phyloP scores from a whole-genome alignment of 2,888 invertebrate species.

The Steinernema scapterisci region DNA sequence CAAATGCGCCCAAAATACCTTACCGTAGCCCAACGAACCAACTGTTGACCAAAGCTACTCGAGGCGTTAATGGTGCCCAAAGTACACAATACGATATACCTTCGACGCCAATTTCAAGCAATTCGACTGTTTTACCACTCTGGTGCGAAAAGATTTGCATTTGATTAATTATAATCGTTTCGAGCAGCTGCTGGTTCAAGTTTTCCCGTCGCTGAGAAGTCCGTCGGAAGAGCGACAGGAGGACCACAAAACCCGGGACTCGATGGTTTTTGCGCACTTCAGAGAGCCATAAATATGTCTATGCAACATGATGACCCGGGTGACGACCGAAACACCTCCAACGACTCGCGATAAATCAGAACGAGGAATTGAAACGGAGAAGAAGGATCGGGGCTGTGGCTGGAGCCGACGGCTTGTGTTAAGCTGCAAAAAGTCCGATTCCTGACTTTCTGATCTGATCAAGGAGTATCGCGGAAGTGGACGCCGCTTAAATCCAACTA shows the following conservation, averaged over 20 bases:
- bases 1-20: neutral
- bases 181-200: conserved; percentile 3
- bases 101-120: neutral
- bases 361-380: neutral
- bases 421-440: neutral
- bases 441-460: neutral
- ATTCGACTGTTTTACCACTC: conserved; percentile 9
- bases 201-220: neutral
- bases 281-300: neutral
- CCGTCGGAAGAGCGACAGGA: too few relatives aligned
- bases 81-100: conserved; percentile 22
- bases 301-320: neutral
- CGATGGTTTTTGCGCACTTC: neutral
- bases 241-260: too few relatives aligned
- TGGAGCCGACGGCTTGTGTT: neutral
- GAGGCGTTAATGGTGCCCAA: neutral
- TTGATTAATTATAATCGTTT: conserved; percentile 24
- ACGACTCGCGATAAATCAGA: conserved; percentile 16
- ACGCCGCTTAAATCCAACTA: neutral
- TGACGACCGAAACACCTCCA: neutral
- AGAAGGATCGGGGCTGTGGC: neutral
- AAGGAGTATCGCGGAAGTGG: conserved; percentile 7
- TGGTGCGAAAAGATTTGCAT: conserved; percentile 28
- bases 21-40: neutral
- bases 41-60: neutral